Percentiles rank a stretch among this genome's conserved stretches.
phyloP scores from a whole-genome alignment of 2,113 vertebrate genomes.

The Hippocampus mohnikei region DNA sequence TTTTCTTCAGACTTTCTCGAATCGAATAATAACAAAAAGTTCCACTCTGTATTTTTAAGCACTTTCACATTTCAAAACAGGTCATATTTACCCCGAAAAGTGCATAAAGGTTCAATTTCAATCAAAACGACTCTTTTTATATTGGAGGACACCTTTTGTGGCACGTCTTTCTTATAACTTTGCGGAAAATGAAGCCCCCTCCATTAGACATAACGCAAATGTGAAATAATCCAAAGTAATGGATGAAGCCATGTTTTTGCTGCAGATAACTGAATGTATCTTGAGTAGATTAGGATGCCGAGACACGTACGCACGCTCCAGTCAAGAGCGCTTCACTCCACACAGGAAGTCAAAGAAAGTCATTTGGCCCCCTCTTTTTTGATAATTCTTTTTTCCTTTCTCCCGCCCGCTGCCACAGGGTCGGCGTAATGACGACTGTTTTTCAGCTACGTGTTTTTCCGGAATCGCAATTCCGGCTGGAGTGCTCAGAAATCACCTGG shows the following conservation, averaged over 20 bases:
- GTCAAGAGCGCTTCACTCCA: constrained; percentile 30
- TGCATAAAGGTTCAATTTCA: neutral
- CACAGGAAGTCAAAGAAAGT: constrained; percentile 38
- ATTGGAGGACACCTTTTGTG: neutral
- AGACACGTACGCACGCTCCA: constrained; percentile 19
- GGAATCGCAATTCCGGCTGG: constrained; percentile 49
- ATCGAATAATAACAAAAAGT: too few relatives aligned
- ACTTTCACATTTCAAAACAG: neutral
- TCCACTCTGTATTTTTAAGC: neutral
- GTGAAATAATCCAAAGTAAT: constrained; percentile 4
- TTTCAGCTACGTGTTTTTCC: constrained; percentile 44
- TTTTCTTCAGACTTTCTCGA: too few relatives aligned
- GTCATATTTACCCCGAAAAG: neutral
- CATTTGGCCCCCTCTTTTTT: constrained; percentile 57
- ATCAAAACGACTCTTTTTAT: neutral
- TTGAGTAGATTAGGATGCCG: constrained; percentile 1
- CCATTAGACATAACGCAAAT: neutral
- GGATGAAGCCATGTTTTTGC: neutral
- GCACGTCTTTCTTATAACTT: neutral
- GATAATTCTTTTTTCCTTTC: constrained; percentile 33
- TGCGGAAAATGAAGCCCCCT: neutral
- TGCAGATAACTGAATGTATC: constrained; percentile 12
- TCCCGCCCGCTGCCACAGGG: constrained; percentile 31
- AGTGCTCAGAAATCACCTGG: constrained; percentile 50
- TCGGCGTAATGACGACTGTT: constrained; percentile 54